These are phyloP conservation scores for Homarus americanus DNA, from an alignment of 1,140 invertebrate genomes.

Conservation along the genomic window DNA sequence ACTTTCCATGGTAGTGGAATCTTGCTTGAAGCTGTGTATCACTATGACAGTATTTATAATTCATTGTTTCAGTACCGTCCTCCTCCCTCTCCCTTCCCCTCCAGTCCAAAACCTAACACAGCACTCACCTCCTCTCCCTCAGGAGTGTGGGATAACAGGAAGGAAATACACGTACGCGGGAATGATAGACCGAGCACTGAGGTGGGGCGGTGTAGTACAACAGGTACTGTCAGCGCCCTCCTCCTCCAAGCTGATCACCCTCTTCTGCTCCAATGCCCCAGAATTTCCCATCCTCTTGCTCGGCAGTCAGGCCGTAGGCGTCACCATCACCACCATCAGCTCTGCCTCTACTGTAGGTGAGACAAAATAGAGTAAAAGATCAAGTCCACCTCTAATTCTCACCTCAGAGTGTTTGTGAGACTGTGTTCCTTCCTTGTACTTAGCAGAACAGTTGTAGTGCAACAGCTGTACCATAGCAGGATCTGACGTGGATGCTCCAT, in stretches of 20 bases:
- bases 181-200: not conserved
- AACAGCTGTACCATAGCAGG: no score
- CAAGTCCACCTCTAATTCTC: not conserved
- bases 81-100: no score
- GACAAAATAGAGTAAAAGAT: not conserved
- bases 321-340: constrained; percentile 13
- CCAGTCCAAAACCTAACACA: not conserved
- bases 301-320: constrained; percentile 14
- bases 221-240: not conserved
- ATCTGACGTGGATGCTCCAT: no score
- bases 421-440: no score
- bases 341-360: constrained; percentile 20
- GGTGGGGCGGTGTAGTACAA: not conserved
- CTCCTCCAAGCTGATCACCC: not conserved
- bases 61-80: not conserved
- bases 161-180: not conserved
- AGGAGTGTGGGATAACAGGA: constrained; percentile 1
- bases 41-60: not conserved
- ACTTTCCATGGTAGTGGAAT: not conserved
- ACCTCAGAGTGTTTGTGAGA: no score
- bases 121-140: not conserved
- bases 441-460: no score
- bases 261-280: constrained; percentile 16
- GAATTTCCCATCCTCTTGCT: constrained; percentile 32
- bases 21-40: not conserved